Evolutionary conservation across 2,797 vertebrate genomes (phyloP).

Genomic region (Dermochelys coriacea): DNA sequence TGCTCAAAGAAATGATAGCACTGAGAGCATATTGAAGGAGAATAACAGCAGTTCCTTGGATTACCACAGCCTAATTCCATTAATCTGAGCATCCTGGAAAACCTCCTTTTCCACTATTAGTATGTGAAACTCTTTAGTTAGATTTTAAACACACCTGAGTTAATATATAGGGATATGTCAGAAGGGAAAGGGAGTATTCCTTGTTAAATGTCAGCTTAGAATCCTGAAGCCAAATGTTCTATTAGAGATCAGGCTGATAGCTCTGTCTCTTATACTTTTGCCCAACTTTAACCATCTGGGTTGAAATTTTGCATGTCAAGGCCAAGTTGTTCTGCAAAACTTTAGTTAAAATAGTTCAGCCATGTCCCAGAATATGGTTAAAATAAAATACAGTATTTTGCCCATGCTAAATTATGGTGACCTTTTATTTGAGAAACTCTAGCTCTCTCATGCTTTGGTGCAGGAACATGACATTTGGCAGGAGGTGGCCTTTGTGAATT

Average conservation of each 20-base stretch:
- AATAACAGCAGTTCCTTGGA: neutral
- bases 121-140: too few relatives aligned
- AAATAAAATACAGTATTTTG: too few relatives aligned
- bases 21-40: neutral
- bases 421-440: too few relatives aligned
- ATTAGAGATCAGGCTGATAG: neutral
- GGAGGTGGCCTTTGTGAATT: too few relatives aligned
- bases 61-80: neutral
- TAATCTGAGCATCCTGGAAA: neutral
- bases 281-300: neutral
- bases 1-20: neutral
- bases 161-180: conserved; percentile 4
- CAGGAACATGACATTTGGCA: too few relatives aligned
- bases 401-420: too few relatives aligned
- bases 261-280: neutral
- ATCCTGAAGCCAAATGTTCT: neutral
- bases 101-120: neutral
- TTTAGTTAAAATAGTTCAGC: neutral
- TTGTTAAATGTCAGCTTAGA: neutral
- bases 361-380: neutral
- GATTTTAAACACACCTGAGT: neutral
- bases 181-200: neutral
- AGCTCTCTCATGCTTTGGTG: too few relatives aligned
- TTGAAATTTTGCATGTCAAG: neutral
- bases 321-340: neutral